These are phyloP conservation scores for Neoitamus cyanurus DNA, from an alignment of 2,888 invertebrate species.

Conservation along the genomic window DNA sequence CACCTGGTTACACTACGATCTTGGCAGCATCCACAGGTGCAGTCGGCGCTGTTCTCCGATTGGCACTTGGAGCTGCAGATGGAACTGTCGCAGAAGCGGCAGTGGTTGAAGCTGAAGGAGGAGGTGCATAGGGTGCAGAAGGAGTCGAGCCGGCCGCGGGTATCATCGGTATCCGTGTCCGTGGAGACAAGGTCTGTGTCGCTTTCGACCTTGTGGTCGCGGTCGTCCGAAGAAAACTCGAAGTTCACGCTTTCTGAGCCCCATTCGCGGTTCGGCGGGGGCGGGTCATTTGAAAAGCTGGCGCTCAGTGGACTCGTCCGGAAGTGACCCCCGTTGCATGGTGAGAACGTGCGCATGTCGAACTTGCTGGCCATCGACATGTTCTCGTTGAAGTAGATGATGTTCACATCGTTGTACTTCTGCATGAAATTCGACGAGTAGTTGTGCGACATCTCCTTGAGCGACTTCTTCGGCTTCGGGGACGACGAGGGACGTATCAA, in stretches of 20 bases:
- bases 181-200: constrained; percentile 24
- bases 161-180: neutral
- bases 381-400: constrained; percentile 66
- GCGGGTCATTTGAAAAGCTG: constrained; percentile 53
- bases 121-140: constrained; percentile 66
- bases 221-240: constrained; percentile 62
- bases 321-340: constrained; percentile 56
- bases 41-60: constrained; percentile 58
- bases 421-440: constrained; percentile 62
- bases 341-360: constrained; percentile 59
- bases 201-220: constrained; percentile 47
- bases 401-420: constrained; percentile 63
- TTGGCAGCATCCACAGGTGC: constrained; percentile 55
- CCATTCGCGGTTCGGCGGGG: constrained; percentile 51
- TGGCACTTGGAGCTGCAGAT: constrained; percentile 64
- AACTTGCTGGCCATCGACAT: constrained; percentile 66
- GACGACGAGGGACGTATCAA: constrained; percentile 58
- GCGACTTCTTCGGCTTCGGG: constrained; percentile 62
- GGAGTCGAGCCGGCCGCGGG: constrained; percentile 58
- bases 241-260: constrained; percentile 60
- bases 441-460: constrained; percentile 63
- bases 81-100: constrained; percentile 63
- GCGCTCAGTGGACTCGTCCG: constrained; percentile 57
- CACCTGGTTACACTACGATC: constrained; percentile 52
- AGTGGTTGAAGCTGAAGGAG: constrained; percentile 65